Conservation (phyloP, 2,113 vertebrate genomes). For the Trachemys scripta region DNA sequence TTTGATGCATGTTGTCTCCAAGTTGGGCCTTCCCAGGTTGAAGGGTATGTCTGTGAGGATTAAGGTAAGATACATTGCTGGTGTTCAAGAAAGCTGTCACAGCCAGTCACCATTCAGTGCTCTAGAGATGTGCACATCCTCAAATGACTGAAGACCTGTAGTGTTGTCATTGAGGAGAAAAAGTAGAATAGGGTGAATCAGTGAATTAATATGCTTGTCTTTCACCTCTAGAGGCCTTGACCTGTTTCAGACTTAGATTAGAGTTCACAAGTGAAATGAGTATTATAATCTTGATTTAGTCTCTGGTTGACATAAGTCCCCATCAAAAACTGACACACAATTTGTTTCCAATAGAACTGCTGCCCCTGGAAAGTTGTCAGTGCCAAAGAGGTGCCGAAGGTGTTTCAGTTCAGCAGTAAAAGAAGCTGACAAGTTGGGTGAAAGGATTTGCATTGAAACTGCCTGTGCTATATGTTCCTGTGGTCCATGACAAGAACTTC, state of each 20-base stretch:
- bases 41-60: background rate
- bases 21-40: background rate
- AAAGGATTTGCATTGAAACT: background rate
- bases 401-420: background rate
- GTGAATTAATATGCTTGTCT: background rate
- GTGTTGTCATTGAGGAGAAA: background rate
- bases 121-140: background rate
- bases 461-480: background rate
- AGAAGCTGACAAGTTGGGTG: background rate
- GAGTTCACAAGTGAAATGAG: fast-evolving
- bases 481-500: background rate
- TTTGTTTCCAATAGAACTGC: background rate
- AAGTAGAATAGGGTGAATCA: background rate
- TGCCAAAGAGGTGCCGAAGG: background rate
- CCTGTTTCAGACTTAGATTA: background rate
- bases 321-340: conserved; percentile 5
- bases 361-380: background rate
- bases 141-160: fast-evolving
- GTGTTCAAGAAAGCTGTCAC: background rate
- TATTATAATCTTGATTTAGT: background rate
- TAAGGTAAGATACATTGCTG: background rate
- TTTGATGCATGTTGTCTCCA: background rate
- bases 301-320: background rate
- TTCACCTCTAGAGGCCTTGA: background rate
- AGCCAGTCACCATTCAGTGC: fast-evolving